phyloP scores from a whole-genome alignment of 2,113 vertebrate species.

The Hyla sarda region DNA sequence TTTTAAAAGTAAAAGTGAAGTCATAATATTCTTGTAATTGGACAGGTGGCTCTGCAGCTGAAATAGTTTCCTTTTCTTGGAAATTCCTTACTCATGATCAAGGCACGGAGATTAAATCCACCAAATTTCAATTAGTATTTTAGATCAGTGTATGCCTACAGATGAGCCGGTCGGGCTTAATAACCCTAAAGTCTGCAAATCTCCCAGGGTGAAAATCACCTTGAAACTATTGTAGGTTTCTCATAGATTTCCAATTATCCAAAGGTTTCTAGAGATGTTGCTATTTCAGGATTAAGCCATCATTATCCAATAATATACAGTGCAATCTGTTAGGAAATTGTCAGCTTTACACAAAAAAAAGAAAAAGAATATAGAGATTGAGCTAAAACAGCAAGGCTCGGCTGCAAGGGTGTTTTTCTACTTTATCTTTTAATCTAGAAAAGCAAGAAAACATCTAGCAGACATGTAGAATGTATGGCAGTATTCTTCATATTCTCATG shows the following conservation, averaged over 20 bases:
- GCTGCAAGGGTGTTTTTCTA: background rate
- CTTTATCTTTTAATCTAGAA: background rate
- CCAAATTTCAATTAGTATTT: constrained; percentile 1
- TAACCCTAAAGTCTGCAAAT: constrained; percentile 21
- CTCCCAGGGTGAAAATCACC: constrained; percentile 20
- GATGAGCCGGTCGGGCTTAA: background rate
- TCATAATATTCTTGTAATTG: background rate
- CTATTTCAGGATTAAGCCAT: constrained; percentile 26
- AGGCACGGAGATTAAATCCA: background rate
- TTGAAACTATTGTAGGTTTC: constrained; percentile 14
- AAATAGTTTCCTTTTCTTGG: background rate
- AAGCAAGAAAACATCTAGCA: background rate
- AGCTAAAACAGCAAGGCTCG: background rate
- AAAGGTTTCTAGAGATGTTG: constrained; percentile 1
- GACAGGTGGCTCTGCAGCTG: background rate
- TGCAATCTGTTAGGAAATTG: background rate
- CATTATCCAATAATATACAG: constrained; percentile 23
- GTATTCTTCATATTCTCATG: background rate
- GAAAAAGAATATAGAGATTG: background rate
- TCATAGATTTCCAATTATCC: constrained; percentile 19
- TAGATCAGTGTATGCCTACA: background rate
- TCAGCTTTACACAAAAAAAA: constrained; percentile 24
- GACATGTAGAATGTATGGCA: background rate
- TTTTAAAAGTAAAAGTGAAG: background rate
- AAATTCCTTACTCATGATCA: background rate